Evolutionary conservation across 2,888 invertebrate genomes (phyloP), one percentile per base, ranked within the genome.

Genomic region (Parascotia fuliginaria): DNA sequence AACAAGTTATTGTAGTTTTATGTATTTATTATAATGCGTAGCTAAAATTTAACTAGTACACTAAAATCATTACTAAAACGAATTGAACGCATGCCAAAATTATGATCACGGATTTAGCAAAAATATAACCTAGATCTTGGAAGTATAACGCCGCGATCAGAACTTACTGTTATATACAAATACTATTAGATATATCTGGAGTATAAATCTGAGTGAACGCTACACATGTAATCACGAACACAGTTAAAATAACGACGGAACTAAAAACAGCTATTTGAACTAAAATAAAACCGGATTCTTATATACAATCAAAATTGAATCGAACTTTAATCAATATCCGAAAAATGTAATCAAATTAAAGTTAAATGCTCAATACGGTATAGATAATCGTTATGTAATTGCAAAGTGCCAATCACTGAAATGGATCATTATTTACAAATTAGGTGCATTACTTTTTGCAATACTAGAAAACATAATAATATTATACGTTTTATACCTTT

Each of bases 301-400:
- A 14, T 6, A 9, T 29, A 11, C 5, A 11, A 13, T 15, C n/a
- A 9, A 14, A 33, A 28, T 24, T 28, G 11, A 13, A 36, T 43
- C 33, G 19, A 46, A 4, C 27, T 37, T 32, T 32, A 16, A 32
- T 37, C 33, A 32, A 28, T 33, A 59, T 44, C 42, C 39, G 16
- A 45, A 6, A 41, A 45, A 42, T 11, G 12, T 13, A 34, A 45
- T 32, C 34, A 14, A 45, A 64, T 49, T 46, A 38, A 49, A 41
- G 50, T 43, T 53, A 59, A n/a, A 31, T 32, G 40, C 22, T 27
- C 12, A 32, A 16, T 40, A 29, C 29, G 2, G 29, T 29, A 29
- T 9, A 31, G 19, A 41, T 41, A 41, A 41, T 31, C 19, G 40
- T 19, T 31, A 27, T 33, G 12, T 33, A 24, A 13, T n/a, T 9